Evolutionary conservation across 2,797 vertebrate genomes (phyloP), one percentile per base, ranked within the genome.

Genomic region (Gymnocypris eckloni): DNA sequence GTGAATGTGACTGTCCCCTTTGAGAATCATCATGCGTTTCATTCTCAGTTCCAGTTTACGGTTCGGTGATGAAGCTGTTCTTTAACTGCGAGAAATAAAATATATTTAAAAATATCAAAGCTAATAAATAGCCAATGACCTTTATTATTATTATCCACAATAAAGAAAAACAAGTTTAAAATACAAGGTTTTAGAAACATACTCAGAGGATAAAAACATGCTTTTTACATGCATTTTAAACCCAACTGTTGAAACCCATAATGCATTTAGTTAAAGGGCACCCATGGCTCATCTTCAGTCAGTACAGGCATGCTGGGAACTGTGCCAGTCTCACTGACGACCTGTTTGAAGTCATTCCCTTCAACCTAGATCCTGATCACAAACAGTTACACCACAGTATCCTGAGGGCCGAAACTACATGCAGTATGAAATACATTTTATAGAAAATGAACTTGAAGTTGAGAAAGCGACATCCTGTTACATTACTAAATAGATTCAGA

Each of bases 41-140:
- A 86, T 88, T 95, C 91, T 94, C 94, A 92, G 88, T 94, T 95
- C 92, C 93, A 92, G 86, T 73, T 88, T 84, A 45, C 45, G 15
- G 22, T 20, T 84, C 20, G 28, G 13, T 59, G 37, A 70, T 70
- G n/a, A 52, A 52, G 61, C 18, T 25, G 61, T 8, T 56, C 52
- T 43, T 82, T 33, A 37, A 48, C 22, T 78, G 12, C 70, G 10
- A 70, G 11, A 67, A 33, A 28, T 33, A 18, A 66, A 50, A 56
- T 18, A 25, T 16, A 45, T 45, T 13, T 22, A 59, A n/a, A 43
- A 54, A 41, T 7, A 39, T 12, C 11, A 48, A 45, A 54, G 7
- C 18, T 18, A 18, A 61, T 41, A 22, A 52, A 72, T 43, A 2
- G 3, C 33, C 10, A 66, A 66, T 7, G 11, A 22, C 10, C 7